Conservation (phyloP, 2,797 vertebrate species). For the Sciaenops ocellatus region DNA sequence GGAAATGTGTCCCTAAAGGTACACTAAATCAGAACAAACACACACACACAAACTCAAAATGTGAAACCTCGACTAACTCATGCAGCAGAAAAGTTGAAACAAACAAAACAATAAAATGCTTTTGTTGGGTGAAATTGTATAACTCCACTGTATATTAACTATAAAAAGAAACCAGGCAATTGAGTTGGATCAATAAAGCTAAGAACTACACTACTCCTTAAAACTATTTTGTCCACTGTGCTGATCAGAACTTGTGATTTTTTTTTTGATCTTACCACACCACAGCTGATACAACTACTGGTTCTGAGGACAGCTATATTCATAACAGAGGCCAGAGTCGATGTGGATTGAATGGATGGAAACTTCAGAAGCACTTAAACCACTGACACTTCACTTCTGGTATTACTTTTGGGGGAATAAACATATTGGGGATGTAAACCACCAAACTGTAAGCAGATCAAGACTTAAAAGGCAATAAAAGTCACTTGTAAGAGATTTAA, state of each 20-base stretch:
- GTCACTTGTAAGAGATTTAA: background rate
- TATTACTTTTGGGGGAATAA: background rate
- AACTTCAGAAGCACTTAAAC: background rate
- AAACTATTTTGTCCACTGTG: background rate
- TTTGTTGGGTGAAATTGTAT: background rate
- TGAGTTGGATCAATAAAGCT: background rate
- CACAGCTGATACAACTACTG: background rate
- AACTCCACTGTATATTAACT: background rate
- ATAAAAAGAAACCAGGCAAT: background rate
- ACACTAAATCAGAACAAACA: background rate
- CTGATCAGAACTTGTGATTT: background rate
- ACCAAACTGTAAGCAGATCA: background rate
- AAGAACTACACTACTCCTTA: background rate
- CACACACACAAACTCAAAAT: background rate
- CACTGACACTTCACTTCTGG: background rate
- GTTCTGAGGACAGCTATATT: background rate
- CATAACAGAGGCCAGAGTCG: background rate
- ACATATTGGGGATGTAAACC: background rate
- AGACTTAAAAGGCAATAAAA: conserved; percentile 13
- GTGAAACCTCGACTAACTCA: background rate
- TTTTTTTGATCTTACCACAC: background rate
- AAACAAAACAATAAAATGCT: background rate
- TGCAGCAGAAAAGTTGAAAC: background rate
- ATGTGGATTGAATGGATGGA: background rate
- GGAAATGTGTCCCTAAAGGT: no score